These are phyloP conservation scores for Phanerotoma sp. DNA, from an alignment of 2,888 invertebrate species.

Conservation along the genomic window DNA sequence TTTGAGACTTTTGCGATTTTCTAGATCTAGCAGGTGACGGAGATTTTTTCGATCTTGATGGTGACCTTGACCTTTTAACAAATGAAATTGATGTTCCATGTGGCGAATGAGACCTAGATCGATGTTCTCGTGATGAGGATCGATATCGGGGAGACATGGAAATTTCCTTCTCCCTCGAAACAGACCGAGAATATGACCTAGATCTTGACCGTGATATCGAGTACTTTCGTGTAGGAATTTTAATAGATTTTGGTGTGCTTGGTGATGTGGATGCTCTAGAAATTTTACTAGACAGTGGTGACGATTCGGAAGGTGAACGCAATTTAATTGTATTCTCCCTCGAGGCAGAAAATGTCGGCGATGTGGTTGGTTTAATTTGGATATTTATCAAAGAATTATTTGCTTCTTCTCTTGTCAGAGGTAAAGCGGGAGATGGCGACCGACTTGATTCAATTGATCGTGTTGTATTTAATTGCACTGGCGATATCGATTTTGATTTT, in stretches of 20 bases:
- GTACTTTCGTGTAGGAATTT: no score
- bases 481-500: slow-evolving; percentile 35
- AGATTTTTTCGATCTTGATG: slow-evolving; percentile 33
- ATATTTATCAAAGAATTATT: slow-evolving; percentile 32
- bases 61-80: slow-evolving; percentile 31
- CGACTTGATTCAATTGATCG: slow-evolving; percentile 47
- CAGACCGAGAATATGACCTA: slow-evolving; percentile 39
- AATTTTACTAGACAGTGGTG: slow-evolving; percentile 31
- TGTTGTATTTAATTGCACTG: slow-evolving; percentile 35
- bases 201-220: slow-evolving; percentile 46
- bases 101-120: slow-evolving; percentile 36
- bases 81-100: slow-evolving; percentile 41
- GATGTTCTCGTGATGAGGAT: slow-evolving; percentile 34
- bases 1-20: slow-evolving; percentile 31
- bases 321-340: slow-evolving; percentile 34
- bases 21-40: slow-evolving; percentile 31
- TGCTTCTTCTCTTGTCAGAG: slow-evolving; percentile 49
- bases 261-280: slow-evolving; percentile 17
- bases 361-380: slow-evolving; percentile 24
- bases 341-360: neutral
- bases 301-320: slow-evolving; percentile 44
- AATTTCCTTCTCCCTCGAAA: slow-evolving; percentile 27
- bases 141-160: slow-evolving; percentile 40
- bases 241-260: slow-evolving; percentile 34
- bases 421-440: slow-evolving; percentile 51